These are phyloP conservation scores for Heterodera schachtii DNA, from an alignment of 1,140 invertebrate genomes.

Conservation along the genomic window DNA sequence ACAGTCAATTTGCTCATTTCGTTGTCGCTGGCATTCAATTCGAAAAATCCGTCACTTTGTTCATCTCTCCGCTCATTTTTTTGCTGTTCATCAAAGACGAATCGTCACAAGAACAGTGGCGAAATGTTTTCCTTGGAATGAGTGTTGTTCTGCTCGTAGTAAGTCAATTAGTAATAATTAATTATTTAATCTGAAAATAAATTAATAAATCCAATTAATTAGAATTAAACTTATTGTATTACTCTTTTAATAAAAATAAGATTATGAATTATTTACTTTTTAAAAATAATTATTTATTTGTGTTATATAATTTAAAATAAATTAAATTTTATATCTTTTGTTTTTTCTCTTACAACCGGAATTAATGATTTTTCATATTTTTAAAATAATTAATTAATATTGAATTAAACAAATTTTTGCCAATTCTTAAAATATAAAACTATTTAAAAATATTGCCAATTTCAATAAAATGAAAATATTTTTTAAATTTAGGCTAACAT, in stretches of 20 bases:
- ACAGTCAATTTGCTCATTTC: slow-evolving; percentile 41
- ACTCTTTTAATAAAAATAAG: too few relatives aligned
- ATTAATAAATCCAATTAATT: too few relatives aligned
- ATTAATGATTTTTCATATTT: too few relatives aligned
- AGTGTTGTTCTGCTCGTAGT: slow-evolving; percentile 16
- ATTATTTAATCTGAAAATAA: too few relatives aligned
- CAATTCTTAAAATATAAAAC: neutral
- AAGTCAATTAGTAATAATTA: neutral
- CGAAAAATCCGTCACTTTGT: slow-evolving; percentile 43
- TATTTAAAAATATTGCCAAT: neutral
- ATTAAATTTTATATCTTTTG: too few relatives aligned
- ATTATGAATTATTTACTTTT: too few relatives aligned
- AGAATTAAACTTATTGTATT: too few relatives aligned
- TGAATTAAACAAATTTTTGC: too few relatives aligned
- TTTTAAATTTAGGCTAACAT: slow-evolving; percentile 37
- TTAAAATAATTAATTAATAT: too few relatives aligned
- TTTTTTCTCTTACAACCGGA: too few relatives aligned
- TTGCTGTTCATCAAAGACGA: slow-evolving; percentile 39
- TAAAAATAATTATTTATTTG: too few relatives aligned
- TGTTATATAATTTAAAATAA: too few relatives aligned
- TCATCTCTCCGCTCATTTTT: slow-evolving; percentile 44
- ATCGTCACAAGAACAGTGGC: slow-evolving; percentile 30
- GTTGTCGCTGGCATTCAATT: slow-evolving; percentile 45
- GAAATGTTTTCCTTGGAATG: slow-evolving; percentile 31
- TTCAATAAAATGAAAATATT: neutral